A percentile compares a stretch with the other conserved stretches of the same genome.
Evolutionary conservation across 2,888 invertebrate genomes (phyloP).

Genomic region (Tenthredo mesomela): DNA sequence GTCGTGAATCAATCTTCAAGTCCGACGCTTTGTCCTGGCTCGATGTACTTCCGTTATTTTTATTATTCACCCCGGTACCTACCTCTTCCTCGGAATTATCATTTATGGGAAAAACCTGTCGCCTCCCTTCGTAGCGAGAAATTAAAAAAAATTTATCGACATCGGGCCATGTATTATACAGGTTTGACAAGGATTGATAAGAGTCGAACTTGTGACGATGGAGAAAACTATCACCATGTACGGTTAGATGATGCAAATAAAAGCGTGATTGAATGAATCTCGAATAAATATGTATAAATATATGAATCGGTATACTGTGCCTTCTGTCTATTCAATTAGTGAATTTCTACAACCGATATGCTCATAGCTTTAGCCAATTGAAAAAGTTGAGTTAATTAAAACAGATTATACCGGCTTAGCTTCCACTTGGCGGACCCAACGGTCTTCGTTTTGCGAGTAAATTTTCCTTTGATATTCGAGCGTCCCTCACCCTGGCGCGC

Average conservation of each 20-base stretch:
- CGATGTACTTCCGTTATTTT: slow-evolving; percentile 39
- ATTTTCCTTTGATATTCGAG: slow-evolving; percentile 70
- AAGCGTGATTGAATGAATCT: not conserved
- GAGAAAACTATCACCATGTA: not conserved
- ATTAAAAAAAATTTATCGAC: not conserved
- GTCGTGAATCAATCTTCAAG: not conserved
- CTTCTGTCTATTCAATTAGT: slow-evolving; percentile 2
- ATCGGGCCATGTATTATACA: not conserved
- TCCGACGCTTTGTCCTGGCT: slow-evolving; percentile 1
- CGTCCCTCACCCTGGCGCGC: slow-evolving; percentile 55
- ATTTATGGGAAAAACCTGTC: slow-evolving; percentile 37
- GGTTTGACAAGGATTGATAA: not conserved
- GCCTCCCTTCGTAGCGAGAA: not conserved
- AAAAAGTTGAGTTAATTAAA: slow-evolving; percentile 44
- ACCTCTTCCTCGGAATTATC: slow-evolving; percentile 21
- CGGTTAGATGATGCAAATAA: not conserved
- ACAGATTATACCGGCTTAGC: slow-evolving; percentile 37
- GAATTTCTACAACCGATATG: slow-evolving; percentile 6
- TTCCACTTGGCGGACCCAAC: slow-evolving; percentile 19
- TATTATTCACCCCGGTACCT: slow-evolving; percentile 36
- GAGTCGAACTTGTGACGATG: not conserved
- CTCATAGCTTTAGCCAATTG: slow-evolving; percentile 30
- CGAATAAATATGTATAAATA: not conserved
- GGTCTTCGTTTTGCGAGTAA: slow-evolving; percentile 46
- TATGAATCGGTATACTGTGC: not conserved